A percentile compares a stretch with the other conserved stretches of the same genome.
Evolutionary conservation across 2,113 vertebrate species (phyloP).

Genomic region (Amazona vittata): DNA sequence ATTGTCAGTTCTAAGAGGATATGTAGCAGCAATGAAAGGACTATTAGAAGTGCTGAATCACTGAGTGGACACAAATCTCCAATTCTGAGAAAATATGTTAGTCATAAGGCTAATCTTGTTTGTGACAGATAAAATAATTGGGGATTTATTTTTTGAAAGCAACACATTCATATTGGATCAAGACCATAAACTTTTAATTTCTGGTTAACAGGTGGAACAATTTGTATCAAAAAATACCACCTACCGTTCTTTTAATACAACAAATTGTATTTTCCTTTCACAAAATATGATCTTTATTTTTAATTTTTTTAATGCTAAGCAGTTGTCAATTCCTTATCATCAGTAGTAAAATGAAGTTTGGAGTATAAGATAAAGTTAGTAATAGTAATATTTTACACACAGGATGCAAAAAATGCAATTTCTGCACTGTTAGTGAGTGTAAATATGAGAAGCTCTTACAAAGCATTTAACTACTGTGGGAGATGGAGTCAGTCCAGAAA

Average conservation of each 20-base stretch:
- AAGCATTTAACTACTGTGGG: constrained; percentile 32
- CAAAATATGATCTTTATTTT: background rate
- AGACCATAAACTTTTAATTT: background rate
- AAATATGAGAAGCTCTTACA: constrained; percentile 44
- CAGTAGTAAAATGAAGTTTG: background rate
- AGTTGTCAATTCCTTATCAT: background rate
- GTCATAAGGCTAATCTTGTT: background rate
- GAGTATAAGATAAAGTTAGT: background rate
- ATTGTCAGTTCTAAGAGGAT: background rate
- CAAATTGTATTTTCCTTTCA: background rate
- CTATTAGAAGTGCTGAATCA: background rate
- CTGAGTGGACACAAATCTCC: background rate
- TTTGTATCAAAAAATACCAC: background rate
- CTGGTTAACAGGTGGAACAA: background rate
- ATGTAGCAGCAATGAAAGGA: background rate
- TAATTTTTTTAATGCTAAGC: background rate
- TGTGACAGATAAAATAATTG: background rate
- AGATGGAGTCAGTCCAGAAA: background rate
- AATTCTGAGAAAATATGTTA: background rate
- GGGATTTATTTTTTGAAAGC: background rate
- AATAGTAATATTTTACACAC: background rate
- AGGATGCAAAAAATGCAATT: constrained; percentile 15
- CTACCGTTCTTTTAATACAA: background rate
- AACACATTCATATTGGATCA: background rate
- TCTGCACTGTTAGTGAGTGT: background rate